Evolutionary conservation across 2,888 invertebrate genomes (phyloP), one percentile per base, ranked within the genome.

Genomic region (Drosophila eohydei): DNA sequence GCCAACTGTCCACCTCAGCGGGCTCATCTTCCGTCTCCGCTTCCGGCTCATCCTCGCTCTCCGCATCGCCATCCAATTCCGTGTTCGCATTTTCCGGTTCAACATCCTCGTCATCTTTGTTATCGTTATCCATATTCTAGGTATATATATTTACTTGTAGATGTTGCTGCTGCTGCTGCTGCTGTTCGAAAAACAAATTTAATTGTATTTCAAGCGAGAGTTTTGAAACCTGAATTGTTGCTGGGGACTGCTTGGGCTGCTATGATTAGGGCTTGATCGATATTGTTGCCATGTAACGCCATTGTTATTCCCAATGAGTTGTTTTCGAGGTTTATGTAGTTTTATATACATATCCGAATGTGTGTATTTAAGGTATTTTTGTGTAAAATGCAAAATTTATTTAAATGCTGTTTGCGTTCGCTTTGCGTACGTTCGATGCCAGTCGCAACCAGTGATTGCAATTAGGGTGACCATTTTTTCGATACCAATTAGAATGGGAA

Each of bases 31-130:
- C 61, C 7, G 30, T 38, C 30, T 73, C 83, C 7, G 11, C 3
- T 30, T 66, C 76, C 6, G 65, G 28, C 14, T 72, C 81, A 28
- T 54, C 60, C 32, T 71, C 78, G 0, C 14, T 28, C 21, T 46
- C 52, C 3, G 12, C 56, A 14, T 77, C 63, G 12, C 38, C 57
- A 1, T 52, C 64, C 2, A 34, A 0, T 0, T 62, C 64, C 3
- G 61, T 59, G 12, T 51, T 55, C 3, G 0, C 55, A 7, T 71
- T 61, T 21, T 74, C 75, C 3, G 8, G 44, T 6, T 82, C 83
- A 7, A 78, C 44, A 1, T 86, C 81, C 0, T 83, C 85, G n/a
- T 87, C 82, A n/a, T 87, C 80, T 12, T 71, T 61, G 54, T 66
- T 69, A 16, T 63, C 66, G 44, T 58, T 54, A 51, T 83, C 76